Evolutionary conservation across 2,113 vertebrate genomes (phyloP).

Genomic region (Ascaphus truei): DNA sequence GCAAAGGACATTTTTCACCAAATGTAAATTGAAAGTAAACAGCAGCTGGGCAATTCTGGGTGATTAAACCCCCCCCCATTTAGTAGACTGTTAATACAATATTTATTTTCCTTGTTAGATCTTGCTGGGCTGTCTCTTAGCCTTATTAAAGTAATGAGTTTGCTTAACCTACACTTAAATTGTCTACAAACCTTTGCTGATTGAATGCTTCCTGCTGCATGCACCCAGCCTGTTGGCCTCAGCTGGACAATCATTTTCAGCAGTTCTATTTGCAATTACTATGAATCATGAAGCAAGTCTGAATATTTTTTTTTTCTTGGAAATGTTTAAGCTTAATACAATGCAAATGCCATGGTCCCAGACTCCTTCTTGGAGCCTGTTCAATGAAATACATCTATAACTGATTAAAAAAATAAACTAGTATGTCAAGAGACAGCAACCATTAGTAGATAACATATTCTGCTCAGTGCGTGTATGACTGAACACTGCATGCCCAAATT

Average conservation of each 20-base stretch:
- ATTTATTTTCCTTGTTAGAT: conserved; percentile 62
- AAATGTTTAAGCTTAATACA: conserved; percentile 55
- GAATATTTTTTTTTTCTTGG: conserved; percentile 52
- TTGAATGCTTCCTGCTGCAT: conserved; percentile 44
- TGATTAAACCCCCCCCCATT: conserved; percentile 59
- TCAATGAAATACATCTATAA: too few species aligned
- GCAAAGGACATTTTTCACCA: too few species aligned
- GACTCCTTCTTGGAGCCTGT: conserved; percentile 14
- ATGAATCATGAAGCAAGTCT: conserved; percentile 49
- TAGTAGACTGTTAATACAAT: conserved; percentile 55
- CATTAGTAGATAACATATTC: too few species aligned
- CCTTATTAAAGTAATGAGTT: conserved; percentile 60
- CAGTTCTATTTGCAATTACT: conserved; percentile 48
- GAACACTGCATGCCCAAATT: too few species aligned
- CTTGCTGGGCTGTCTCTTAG: conserved; percentile 47
- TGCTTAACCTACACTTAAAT: conserved; percentile 59
- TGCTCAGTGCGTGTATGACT: too few species aligned
- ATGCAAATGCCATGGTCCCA: conserved; percentile 38
- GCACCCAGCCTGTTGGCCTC: conserved; percentile 43
- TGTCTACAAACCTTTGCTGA: conserved; percentile 42
- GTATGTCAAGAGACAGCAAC: too few species aligned
- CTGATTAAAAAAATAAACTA: too few species aligned
- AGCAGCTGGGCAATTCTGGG: conserved; percentile 53
- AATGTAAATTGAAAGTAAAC: conserved; percentile 69
- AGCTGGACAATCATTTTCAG: conserved; percentile 53